Percentiles rank a stretch among this genome's conserved stretches.
Evolutionary conservation across 2,888 invertebrate species (phyloP).

Genomic region (Trichogramma evanescens): DNA sequence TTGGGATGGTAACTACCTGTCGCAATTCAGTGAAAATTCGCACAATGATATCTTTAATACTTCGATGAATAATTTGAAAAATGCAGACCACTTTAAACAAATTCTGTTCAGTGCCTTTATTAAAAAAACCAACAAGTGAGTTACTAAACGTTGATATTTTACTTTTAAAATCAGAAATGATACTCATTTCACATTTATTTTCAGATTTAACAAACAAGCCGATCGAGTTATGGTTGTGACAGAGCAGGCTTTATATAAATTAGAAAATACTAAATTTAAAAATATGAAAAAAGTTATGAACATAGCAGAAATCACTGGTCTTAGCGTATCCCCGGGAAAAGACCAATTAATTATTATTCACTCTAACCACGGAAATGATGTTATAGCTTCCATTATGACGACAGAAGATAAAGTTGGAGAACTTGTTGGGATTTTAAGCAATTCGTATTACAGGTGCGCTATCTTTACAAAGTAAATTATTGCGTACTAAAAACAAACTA

Average conservation of each 20-base stretch:
- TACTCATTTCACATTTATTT: background rate
- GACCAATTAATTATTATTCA: slow-evolving; percentile 86
- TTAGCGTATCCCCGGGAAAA: slow-evolving; percentile 77
- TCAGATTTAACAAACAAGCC: slow-evolving; percentile 66
- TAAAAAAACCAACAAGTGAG: slow-evolving; percentile 41
- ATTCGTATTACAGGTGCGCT: slow-evolving; percentile 70
- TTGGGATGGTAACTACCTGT: slow-evolving; percentile 81
- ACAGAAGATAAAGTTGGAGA: slow-evolving; percentile 79
- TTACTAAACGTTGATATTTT: slow-evolving; percentile 1
- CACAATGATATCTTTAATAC: slow-evolving; percentile 60
- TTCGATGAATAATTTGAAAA: slow-evolving; percentile 62
- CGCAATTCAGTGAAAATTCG: slow-evolving; percentile 61
- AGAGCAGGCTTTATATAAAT: slow-evolving; percentile 76
- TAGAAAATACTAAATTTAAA: slow-evolving; percentile 80
- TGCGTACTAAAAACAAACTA: slow-evolving; percentile 4
- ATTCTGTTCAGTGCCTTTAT: slow-evolving; percentile 47
- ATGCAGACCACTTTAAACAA: slow-evolving; percentile 58
- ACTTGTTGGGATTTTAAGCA: slow-evolving; percentile 72
- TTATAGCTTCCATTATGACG: slow-evolving; percentile 69
- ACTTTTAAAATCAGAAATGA: slow-evolving; percentile 3
- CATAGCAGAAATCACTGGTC: slow-evolving; percentile 73
- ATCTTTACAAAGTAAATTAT: background rate
- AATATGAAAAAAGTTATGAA: slow-evolving; percentile 79
- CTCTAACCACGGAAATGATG: slow-evolving; percentile 80
- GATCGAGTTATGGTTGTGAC: slow-evolving; percentile 86